Percentiles rank a stretch among this genome's conserved stretches.
Conservation (phyloP, 2,113 vertebrate species). For the Dicentrarchus labrax region DNA sequence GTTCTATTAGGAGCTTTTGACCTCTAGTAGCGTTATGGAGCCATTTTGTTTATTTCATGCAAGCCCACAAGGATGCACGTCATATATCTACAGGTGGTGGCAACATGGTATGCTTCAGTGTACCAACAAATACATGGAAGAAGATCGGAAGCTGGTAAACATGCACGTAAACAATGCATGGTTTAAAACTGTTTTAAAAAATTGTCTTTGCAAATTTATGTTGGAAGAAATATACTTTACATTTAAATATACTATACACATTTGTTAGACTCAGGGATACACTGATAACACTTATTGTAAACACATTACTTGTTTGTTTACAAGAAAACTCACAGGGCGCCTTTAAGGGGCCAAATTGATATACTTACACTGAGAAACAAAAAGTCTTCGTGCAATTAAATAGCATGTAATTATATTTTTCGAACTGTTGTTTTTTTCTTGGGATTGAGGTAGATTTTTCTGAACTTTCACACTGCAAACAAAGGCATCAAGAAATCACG, state of each 20-base stretch:
- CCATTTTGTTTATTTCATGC: background rate
- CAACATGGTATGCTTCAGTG: background rate
- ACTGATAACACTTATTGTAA: background rate
- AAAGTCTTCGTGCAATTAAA: no score
- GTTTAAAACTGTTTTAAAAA: background rate
- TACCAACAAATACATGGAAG: no score
- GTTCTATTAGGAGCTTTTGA: background rate
- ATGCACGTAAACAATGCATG: background rate
- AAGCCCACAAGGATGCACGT: background rate
- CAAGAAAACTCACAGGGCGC: background rate
- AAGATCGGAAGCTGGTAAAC: background rate
- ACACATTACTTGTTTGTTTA: background rate
- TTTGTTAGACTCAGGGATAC: background rate
- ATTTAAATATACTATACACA: background rate
- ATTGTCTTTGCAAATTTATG: background rate
- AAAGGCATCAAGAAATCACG: no score
- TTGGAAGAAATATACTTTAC: background rate
- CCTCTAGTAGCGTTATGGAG: background rate
- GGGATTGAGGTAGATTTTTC: no score
- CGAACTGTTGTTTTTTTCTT: no score
- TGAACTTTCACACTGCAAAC: no score
- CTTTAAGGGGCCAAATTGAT: background rate
- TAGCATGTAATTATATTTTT: no score
- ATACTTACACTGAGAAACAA: no score
- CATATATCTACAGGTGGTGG: background rate